These are phyloP conservation scores for Enteromius thamalakanensis DNA, from an alignment of 2,797 vertebrate genomes.

Conservation along the genomic window DNA sequence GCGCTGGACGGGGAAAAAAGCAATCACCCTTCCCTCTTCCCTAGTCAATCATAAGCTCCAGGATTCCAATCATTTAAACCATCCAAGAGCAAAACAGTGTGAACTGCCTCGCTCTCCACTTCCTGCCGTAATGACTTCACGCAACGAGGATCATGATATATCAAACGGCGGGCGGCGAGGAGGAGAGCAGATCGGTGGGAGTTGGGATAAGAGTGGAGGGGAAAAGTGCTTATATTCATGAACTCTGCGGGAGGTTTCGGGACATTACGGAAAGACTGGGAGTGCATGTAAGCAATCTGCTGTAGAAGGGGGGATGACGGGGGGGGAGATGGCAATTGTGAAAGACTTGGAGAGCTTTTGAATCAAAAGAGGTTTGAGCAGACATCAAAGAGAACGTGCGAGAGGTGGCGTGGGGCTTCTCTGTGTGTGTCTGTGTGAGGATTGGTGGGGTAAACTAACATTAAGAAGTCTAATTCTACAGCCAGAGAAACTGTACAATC, in stretches of 20 bases:
- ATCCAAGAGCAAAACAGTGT: conserved; percentile 58
- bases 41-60: conserved; percentile 63
- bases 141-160: conserved; percentile 61
- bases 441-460: conserved; percentile 6
- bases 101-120: conserved; percentile 39
- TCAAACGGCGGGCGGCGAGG: conserved; percentile 48
- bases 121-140: conserved; percentile 59
- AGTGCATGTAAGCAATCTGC: conserved; percentile 39
- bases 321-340: not conserved
- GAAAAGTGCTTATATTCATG: conserved; percentile 53
- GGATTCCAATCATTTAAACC: conserved; percentile 64
- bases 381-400: not conserved
- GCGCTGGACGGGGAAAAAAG: conserved; percentile 62
- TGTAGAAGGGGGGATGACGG: not conserved
- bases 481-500: not conserved
- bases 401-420: not conserved
- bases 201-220: conserved; percentile 48
- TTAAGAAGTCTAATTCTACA: not conserved
- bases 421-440: not conserved
- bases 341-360: conserved; percentile 36
- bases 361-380: conserved; percentile 15
- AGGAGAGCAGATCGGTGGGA: conserved; percentile 51
- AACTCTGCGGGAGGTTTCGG: conserved; percentile 25
- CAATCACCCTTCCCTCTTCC: conserved; percentile 68
- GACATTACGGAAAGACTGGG: conserved; percentile 38